Conservation (phyloP, 2,113 vertebrate species). For the Theropithecus gelada region DNA sequence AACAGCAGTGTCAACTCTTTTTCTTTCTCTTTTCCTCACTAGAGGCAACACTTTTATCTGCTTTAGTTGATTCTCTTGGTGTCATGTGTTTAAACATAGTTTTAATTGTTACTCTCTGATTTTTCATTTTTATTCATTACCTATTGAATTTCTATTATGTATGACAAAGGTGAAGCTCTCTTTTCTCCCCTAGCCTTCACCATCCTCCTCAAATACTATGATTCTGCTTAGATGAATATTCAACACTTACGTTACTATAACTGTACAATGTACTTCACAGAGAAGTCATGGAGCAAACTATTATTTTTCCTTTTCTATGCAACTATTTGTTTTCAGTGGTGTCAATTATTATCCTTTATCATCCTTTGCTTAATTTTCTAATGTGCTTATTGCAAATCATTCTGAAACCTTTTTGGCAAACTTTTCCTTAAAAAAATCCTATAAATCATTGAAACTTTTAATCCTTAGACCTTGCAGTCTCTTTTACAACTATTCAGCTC, state of each 20-base stretch:
- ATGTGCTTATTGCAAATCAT: not conserved
- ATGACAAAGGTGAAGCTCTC: not conserved
- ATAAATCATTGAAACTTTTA: conserved; percentile 19
- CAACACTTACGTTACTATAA: not conserved
- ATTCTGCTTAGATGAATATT: not conserved
- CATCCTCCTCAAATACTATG: not conserved
- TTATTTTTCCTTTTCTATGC: not conserved
- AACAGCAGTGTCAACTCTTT: not conserved
- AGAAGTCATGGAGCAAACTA: not conserved
- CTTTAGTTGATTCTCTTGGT: not conserved
- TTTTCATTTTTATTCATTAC: conserved; percentile 14
- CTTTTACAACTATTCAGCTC: not conserved
- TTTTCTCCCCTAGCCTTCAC: not conserved
- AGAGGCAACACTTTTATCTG: not conserved
- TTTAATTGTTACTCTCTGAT: not conserved
- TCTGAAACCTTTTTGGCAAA: not conserved
- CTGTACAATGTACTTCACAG: not conserved
- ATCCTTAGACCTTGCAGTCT: not conserved
- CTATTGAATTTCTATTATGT: not conserved
- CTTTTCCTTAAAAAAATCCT: not conserved
- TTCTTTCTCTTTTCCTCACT: not conserved
- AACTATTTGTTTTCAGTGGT: not conserved
- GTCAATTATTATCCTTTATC: not conserved
- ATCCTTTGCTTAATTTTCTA: conserved; percentile 22
- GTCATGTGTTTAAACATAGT: not conserved